Evolutionary conservation across 1,140 invertebrate species (phyloP).

Genomic region (Ectropis grisescens): DNA sequence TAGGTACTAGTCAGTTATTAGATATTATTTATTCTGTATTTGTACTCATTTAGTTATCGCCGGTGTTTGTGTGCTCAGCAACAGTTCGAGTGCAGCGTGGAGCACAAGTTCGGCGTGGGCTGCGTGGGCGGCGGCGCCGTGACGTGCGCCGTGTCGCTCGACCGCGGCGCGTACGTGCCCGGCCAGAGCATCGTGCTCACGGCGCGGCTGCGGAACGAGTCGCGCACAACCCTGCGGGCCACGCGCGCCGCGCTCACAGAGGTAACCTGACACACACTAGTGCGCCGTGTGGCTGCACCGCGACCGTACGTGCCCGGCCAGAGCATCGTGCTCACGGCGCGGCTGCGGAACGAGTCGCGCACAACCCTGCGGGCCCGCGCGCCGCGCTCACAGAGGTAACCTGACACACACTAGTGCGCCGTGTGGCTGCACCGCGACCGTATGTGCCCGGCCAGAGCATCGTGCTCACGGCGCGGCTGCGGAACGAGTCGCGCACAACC

Average conservation of each 20-base stretch:
- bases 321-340: conserved; percentile 88
- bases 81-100: conserved; percentile 91
- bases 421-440: conserved; percentile 89
- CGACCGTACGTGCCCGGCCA: conserved; percentile 94
- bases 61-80: too few species aligned
- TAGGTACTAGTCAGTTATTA: too few species aligned
- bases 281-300: conserved; percentile 89
- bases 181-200: conserved; percentile 91
- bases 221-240: conserved; percentile 81
- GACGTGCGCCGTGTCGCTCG: conserved; percentile 86
- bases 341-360: conserved; percentile 86
- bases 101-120: conserved; percentile 89
- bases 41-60: too few species aligned
- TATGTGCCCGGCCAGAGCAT: conserved; percentile 95
- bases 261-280: conserved; percentile 53
- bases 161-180: conserved; percentile 93
- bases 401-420: conserved; percentile 69
- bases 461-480: conserved; percentile 84
- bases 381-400: conserved; percentile 84
- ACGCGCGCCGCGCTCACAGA: conserved; percentile 86
- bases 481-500: conserved; percentile 86
- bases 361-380: conserved; percentile 79
- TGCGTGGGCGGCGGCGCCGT: conserved; percentile 88
- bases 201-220: conserved; percentile 88
- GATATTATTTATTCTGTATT: too few species aligned